phyloP scores from a whole-genome alignment of 2,797 vertebrate species.

The Choloepus didactylus region DNA sequence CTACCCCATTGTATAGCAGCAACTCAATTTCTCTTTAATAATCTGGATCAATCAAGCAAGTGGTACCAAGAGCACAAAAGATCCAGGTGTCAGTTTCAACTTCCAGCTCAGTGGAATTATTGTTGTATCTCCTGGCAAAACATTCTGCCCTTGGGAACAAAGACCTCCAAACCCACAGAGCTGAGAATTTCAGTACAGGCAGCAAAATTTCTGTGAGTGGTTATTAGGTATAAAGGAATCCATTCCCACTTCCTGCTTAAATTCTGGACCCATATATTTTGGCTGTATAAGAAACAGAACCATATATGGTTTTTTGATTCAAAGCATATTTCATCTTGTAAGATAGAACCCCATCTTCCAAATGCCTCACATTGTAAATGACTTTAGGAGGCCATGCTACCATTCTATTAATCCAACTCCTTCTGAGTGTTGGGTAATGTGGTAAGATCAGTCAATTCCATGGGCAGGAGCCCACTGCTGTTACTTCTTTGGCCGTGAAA shows the following conservation, averaged over 20 bases:
- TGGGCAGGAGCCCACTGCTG: background rate
- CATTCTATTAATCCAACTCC: background rate
- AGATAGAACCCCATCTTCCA: background rate
- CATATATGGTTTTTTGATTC: background rate
- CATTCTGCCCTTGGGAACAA: background rate
- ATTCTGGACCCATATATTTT: background rate
- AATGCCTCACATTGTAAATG: background rate
- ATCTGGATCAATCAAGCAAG: background rate
- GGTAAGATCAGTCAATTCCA: background rate
- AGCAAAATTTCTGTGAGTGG: background rate
- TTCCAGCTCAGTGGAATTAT: conserved; percentile 10
- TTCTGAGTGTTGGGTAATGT: background rate
- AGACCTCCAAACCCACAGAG: background rate
- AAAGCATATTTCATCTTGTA: background rate
- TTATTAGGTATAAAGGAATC: background rate
- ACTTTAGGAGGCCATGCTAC: background rate
- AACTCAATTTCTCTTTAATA: conserved; percentile 5
- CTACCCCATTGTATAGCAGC: background rate
- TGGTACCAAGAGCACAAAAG: background rate
- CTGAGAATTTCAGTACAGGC: too few species aligned
- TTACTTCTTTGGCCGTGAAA: background rate
- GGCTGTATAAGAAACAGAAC: background rate
- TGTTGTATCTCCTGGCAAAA: background rate
- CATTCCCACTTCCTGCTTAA: background rate
- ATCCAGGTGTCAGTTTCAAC: background rate